Percentiles rank a stretch among this genome's conserved stretches.
Conservation (phyloP, 2,888 invertebrate species). For the Troilus luridus region DNA sequence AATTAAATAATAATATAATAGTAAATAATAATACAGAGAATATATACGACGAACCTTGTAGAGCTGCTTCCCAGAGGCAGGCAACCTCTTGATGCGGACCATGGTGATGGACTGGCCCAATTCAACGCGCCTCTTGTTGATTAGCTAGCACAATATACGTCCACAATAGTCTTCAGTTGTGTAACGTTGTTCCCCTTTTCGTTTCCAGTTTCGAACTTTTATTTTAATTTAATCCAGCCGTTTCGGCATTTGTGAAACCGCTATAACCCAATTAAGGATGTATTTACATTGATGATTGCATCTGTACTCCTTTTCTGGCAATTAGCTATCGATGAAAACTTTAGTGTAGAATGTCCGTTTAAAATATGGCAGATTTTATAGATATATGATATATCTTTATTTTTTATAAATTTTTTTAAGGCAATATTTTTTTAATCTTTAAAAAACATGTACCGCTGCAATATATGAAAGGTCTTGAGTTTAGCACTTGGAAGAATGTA, state of each 20-base stretch:
- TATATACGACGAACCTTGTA: neutral
- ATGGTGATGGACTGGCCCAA: constrained; percentile 45
- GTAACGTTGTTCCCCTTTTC: neutral
- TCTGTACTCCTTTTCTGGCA: neutral
- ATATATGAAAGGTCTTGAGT: too few species aligned
- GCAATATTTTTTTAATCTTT: neutral
- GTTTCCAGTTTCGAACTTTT: neutral
- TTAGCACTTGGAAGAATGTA: too few species aligned
- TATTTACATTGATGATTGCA: neutral
- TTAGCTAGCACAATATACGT: constrained; percentile 40
- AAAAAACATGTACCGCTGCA: too few species aligned
- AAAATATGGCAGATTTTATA: neutral
- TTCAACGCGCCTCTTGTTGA: constrained; percentile 14
- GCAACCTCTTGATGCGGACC: constrained; percentile 47
- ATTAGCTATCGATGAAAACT: neutral
- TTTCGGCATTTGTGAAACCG: constrained; percentile 6
- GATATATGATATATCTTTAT: too few species aligned
- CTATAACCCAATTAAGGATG: neutral
- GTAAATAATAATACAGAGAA: too few species aligned
- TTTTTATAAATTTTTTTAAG: neutral
- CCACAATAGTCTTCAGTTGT: neutral
- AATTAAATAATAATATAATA: too few species aligned
- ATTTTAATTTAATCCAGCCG: neutral
- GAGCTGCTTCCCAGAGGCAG: constrained; percentile 11
- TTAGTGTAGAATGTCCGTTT: neutral